Evolutionary conservation across 1,140 invertebrate genomes (phyloP).

Genomic region (Rhopalosiphum maidis): DNA sequence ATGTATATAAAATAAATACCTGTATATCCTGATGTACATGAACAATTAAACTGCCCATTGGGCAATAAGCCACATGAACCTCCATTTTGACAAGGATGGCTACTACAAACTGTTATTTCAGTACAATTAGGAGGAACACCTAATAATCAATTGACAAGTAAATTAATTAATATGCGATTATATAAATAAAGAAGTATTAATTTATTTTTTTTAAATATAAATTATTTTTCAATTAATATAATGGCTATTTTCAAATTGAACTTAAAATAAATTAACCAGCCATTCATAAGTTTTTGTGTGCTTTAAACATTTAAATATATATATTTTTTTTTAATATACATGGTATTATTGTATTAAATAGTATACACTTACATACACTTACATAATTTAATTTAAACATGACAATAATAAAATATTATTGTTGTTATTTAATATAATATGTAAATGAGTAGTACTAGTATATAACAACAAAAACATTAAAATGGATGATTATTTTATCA

Average conservation of each 20-base stretch:
- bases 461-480: not conserved
- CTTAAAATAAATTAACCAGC: not conserved
- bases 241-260: not conserved
- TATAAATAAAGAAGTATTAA: not conserved
- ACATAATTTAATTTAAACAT: not conserved
- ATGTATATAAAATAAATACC: constrained; percentile 64
- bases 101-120: constrained; percentile 69
- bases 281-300: too few species aligned
- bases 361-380: not conserved
- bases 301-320: not conserved
- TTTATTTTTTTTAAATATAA: not conserved
- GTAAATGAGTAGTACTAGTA: too few species aligned
- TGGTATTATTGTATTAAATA: not conserved
- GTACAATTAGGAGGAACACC: constrained; percentile 46
- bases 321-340: too few species aligned
- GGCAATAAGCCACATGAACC: constrained; percentile 72
- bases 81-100: constrained; percentile 70
- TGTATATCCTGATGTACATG: constrained; percentile 70
- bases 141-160: not conserved
- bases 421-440: too few species aligned
- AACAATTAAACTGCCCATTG: constrained; percentile 70
- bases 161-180: not conserved
- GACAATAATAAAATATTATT: not conserved
- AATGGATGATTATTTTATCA: too few species aligned
- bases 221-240: not conserved